Percentiles rank a stretch among this genome's conserved stretches.
phyloP scores from a whole-genome alignment of 2,113 vertebrate genomes.

The Zosterops hypoxanthus region DNA sequence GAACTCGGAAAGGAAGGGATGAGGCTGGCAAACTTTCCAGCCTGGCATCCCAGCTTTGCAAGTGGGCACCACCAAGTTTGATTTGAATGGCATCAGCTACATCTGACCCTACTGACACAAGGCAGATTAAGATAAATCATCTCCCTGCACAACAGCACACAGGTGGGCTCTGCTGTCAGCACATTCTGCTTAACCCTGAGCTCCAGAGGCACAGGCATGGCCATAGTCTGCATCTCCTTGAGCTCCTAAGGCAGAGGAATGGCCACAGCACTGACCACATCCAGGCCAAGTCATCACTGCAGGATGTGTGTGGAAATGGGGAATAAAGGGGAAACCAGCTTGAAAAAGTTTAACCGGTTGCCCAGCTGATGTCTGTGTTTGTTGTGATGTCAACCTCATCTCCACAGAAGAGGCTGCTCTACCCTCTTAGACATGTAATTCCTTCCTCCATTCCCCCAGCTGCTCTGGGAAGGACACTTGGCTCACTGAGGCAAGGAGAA shows the following conservation, averaged over 20 bases:
- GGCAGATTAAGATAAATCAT: not conserved
- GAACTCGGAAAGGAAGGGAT: not conserved
- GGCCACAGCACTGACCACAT: not conserved
- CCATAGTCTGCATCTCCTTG: not conserved
- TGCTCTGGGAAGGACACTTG: not conserved
- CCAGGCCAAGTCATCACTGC: not conserved
- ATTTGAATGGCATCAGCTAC: not conserved
- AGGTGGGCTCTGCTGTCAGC: not conserved
- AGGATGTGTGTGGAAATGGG: not conserved
- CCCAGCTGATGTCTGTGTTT: not conserved
- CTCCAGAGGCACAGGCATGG: no score
- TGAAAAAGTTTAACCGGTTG: not conserved
- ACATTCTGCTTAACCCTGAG: rapidly evolving
- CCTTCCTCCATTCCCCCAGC: not conserved
- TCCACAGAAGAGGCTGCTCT: not conserved
- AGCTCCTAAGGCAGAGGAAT: no score
- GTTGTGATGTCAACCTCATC: not conserved
- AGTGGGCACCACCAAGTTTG: rapidly evolving
- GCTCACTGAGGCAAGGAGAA: not conserved
- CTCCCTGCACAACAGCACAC: rapidly evolving
- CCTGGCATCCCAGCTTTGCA: not conserved
- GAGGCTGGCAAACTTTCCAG: not conserved
- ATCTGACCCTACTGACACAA: not conserved
- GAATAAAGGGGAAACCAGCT: not conserved
- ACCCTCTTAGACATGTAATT: not conserved